Conservation (phyloP, 2,888 invertebrate species). For the Petrophora chlorosata region DNA sequence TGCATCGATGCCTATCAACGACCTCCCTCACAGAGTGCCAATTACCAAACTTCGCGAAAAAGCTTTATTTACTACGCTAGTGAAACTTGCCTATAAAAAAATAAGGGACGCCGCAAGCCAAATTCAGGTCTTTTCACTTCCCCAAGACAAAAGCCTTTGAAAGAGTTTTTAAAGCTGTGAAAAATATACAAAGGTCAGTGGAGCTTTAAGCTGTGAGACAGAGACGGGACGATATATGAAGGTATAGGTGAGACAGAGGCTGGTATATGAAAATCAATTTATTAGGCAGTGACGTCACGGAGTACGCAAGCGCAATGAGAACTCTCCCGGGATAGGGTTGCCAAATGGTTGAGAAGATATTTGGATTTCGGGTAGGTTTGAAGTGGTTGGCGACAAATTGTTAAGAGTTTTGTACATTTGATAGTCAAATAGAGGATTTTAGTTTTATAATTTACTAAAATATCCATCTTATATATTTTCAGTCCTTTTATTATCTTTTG, state of each 20-base stretch:
- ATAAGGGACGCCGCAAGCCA: slow-evolving; percentile 50
- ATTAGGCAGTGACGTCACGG: slow-evolving; percentile 82
- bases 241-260: slow-evolving; percentile 49
- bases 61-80: slow-evolving; percentile 28
- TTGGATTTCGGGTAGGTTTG: slow-evolving; percentile 23
- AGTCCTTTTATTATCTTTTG: too few relatives aligned
- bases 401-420: too few relatives aligned
- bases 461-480: too few relatives aligned
- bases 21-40: slow-evolving; percentile 22
- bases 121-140: slow-evolving; percentile 66
- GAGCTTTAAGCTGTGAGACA: slow-evolving; percentile 64
- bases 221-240: slow-evolving; percentile 50
- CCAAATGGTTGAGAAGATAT: slow-evolving; percentile 38
- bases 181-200: slow-evolving; percentile 79
- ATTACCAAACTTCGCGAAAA: slow-evolving; percentile 13
- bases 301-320: slow-evolving; percentile 69
- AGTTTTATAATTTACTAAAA: too few relatives aligned
- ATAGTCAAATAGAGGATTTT: too few relatives aligned
- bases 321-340: slow-evolving; percentile 73
- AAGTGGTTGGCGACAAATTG: too few relatives aligned
- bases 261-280: slow-evolving; percentile 81
- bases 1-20: slow-evolving; percentile 22
- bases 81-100: slow-evolving; percentile 51
- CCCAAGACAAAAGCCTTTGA: slow-evolving; percentile 74
- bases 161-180: slow-evolving; percentile 67